phyloP scores from a whole-genome alignment of 2,888 invertebrate genomes.

The Buathra laborator region DNA sequence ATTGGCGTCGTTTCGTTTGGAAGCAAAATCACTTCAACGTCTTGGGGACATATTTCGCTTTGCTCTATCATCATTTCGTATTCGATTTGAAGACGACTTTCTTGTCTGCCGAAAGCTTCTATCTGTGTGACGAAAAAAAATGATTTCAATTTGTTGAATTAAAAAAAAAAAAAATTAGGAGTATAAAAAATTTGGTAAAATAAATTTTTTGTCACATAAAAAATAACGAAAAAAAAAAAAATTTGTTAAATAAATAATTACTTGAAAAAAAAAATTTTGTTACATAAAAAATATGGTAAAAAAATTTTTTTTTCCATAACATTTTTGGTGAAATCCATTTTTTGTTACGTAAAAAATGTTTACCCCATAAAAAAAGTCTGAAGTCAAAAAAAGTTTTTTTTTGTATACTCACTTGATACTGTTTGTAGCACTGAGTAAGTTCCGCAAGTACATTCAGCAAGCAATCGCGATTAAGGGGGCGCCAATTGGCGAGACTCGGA shows the following conservation, averaged over 20 bases:
- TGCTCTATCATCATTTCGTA: conserved; percentile 88
- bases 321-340: background rate
- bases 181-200: background rate
- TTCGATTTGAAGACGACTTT: conserved; percentile 87
- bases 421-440: conserved; percentile 88
- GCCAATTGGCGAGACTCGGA: conserved; percentile 89
- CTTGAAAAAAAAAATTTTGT: no score
- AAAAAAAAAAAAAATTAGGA: no score
- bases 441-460: conserved; percentile 88
- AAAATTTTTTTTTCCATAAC: background rate
- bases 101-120: conserved; percentile 86
- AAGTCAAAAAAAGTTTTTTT: background rate
- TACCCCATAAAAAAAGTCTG: no score
- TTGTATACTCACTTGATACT: conserved; percentile 87
- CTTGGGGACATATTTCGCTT: conserved; percentile 86
- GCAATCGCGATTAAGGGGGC: conserved; percentile 87
- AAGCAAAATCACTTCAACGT: conserved; percentile 90
- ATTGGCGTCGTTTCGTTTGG: conserved; percentile 84
- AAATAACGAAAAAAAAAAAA: no score
- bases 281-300: no score
- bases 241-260: no score
- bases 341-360: background rate
- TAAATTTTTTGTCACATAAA: background rate
- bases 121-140: conserved; percentile 81
- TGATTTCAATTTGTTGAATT: background rate